Conservation (phyloP, 30 jellyfish, hydroid and myxozoan genomes). For the Hydractinia echinata region DNA sequence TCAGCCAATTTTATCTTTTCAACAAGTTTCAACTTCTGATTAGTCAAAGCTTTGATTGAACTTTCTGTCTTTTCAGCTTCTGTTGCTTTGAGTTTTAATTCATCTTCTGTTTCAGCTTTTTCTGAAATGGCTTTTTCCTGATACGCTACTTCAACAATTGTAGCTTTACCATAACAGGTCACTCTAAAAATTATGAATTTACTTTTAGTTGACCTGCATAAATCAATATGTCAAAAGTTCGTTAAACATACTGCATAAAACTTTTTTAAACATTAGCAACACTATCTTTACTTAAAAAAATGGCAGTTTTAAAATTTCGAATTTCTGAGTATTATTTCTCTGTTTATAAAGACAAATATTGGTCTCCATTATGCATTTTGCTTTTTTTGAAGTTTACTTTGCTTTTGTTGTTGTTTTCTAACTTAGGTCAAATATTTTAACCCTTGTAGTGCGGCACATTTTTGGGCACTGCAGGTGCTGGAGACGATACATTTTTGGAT, state of each 20-base stretch:
- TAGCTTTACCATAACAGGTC: slow-evolving; percentile 61
- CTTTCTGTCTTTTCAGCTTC: slow-evolving; percentile 30
- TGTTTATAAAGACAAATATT: too few relatives aligned
- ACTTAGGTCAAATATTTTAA: too few relatives aligned
- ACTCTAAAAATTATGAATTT: slow-evolving; percentile 38
- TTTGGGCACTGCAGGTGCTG: too few relatives aligned
- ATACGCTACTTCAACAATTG: slow-evolving; percentile 63
- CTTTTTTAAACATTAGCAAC: too few relatives aligned
- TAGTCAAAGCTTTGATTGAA: slow-evolving; percentile 12
- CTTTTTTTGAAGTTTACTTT: too few relatives aligned
- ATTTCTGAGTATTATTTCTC: too few relatives aligned
- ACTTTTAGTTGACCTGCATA: not conserved
- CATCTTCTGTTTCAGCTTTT: slow-evolving; percentile 29
- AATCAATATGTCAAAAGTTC: not conserved
- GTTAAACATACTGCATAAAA: not conserved
- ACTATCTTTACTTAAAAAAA: too few relatives aligned
- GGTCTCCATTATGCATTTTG: too few relatives aligned
- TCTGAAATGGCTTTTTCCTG: not conserved
- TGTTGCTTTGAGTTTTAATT: slow-evolving; percentile 9
- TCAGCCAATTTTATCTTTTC: slow-evolving; percentile 24
- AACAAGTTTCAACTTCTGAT: slow-evolving; percentile 15
- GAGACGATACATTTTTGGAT: too few relatives aligned
- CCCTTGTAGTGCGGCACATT: too few relatives aligned
- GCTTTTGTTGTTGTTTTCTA: too few relatives aligned
- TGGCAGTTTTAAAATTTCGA: too few relatives aligned